Evolutionary conservation across 1,140 invertebrate species (phyloP), one percentile per base, ranked within the genome.

Genomic region (Macrobrachium rosenbergii): DNA sequence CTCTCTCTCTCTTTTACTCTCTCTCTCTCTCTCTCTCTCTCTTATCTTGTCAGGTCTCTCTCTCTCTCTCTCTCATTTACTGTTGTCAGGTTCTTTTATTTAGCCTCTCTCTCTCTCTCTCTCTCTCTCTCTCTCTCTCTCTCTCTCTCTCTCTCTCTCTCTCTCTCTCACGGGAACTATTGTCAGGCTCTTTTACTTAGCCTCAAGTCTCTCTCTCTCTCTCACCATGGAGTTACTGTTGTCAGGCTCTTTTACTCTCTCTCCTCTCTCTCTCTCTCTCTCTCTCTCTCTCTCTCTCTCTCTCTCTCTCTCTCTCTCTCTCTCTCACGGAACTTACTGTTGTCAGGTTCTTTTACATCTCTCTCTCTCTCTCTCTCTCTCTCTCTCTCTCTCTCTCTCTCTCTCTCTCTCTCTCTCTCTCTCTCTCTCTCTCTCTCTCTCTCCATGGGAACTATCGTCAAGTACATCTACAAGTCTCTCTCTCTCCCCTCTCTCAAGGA

Each of bases 201-300:
- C 2, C 19, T 45, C n/a, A n/a, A n/a, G n/a, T n/a, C n/a, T n/a
- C n/a, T n/a, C n/a, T n/a, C n/a, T n/a, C n/a, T n/a, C n/a, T n/a
- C n/a, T n/a, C n/a, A n/a, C 19, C n/a, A 14, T 52, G 12, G 21
- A n/a, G 2, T 5, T 43, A 0, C 14, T 43, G 28, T 58, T 77
- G 14, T 45, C 14, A 5, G 14, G 12, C 45, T 12, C 43, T 52
- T 12, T 77, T 5, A 2, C n/a, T 21, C 43, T n/a, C 14, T 45
- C 43, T 52, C 75, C 23, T 23, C 28, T 77, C 75, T 52, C 43
- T 58, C 7, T 43, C 75, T 77, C 43, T 45, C 75, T 77, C 37
- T 52, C n/a, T 21, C 37, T 58, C 75, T 77, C 72, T 37, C 72
- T 23, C 72, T 77, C 52, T 43, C 37, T 16, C 52, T 77, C 12